Conservation (phyloP, 2,797 vertebrate species). For the Hydrolagus colliei region DNA sequence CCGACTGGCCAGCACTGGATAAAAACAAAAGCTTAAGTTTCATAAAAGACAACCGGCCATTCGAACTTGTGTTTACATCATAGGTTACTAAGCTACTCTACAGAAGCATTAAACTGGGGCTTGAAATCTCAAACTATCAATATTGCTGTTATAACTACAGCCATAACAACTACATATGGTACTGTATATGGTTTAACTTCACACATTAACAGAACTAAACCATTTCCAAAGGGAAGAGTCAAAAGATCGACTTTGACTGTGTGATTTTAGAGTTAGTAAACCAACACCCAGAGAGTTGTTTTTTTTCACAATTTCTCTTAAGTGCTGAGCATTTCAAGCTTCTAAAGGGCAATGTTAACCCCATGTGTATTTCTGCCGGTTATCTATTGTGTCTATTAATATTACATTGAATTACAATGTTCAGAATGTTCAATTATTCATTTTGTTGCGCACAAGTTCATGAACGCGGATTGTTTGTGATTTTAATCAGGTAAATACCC, state of each 20-base stretch:
- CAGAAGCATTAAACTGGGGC: background rate
- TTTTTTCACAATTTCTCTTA: background rate
- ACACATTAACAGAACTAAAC: conserved; percentile 1
- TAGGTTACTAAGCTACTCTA: background rate
- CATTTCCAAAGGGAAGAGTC: background rate
- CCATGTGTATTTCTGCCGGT: background rate
- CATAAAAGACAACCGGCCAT: background rate
- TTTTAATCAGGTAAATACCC: background rate
- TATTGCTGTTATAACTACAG: conserved; percentile 2
- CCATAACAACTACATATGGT: too few relatives aligned
- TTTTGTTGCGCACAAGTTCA: background rate
- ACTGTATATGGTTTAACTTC: background rate
- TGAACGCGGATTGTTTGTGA: background rate
- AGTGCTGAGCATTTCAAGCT: background rate
- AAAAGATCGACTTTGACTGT: background rate
- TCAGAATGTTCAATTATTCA: conserved; percentile 5
- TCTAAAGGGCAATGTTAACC: background rate
- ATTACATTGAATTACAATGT: background rate
- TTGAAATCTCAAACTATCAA: background rate
- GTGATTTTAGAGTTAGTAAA: background rate
- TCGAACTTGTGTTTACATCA: background rate
- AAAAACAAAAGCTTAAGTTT: background rate
- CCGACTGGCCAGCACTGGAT: background rate
- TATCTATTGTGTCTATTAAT: background rate
- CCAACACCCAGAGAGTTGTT: background rate